These are phyloP conservation scores for Amphimallon solstitiale DNA, from an alignment of 2,888 invertebrate species.

Conservation along the genomic window DNA sequence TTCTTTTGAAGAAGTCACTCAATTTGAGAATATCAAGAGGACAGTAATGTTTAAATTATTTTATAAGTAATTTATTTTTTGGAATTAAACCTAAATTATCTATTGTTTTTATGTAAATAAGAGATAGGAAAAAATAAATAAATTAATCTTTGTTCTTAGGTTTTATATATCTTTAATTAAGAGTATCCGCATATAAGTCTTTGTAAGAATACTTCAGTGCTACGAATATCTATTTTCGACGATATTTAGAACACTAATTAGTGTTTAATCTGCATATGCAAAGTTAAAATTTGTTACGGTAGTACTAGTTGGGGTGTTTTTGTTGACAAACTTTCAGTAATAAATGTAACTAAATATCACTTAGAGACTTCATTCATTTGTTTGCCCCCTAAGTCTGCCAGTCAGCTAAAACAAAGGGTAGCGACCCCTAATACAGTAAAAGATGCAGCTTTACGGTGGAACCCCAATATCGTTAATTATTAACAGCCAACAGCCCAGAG, in stretches of 20 bases:
- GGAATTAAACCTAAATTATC: too few species aligned
- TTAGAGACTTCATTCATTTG: slow-evolving; percentile 39
- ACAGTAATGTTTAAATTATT: too few species aligned
- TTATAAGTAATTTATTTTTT: too few species aligned
- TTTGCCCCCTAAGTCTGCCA: slow-evolving; percentile 41
- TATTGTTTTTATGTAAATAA: too few species aligned
- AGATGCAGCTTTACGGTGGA: slow-evolving; percentile 33
- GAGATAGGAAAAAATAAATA: too few species aligned
- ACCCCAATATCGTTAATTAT: slow-evolving; percentile 53
- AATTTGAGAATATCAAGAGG: too few species aligned
- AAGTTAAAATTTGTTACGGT: not conserved
- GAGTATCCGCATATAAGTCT: too few species aligned
- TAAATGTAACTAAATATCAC: slow-evolving; percentile 45
- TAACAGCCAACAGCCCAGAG: slow-evolving; percentile 55
- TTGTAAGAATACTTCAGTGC: too few species aligned
- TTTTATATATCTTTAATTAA: too few species aligned
- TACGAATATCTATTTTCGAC: not conserved
- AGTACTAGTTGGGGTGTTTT: not conserved
- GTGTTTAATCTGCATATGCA: too few species aligned
- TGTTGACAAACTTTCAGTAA: slow-evolving; percentile 23
- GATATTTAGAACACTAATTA: not conserved
- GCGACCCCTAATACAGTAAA: slow-evolving; percentile 43
- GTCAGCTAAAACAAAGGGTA: slow-evolving; percentile 47
- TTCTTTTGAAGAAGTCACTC: too few species aligned
- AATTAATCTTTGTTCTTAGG: too few species aligned